phyloP scores from a whole-genome alignment of 1,140 invertebrate genomes.

The Diorhabda sublineata region DNA sequence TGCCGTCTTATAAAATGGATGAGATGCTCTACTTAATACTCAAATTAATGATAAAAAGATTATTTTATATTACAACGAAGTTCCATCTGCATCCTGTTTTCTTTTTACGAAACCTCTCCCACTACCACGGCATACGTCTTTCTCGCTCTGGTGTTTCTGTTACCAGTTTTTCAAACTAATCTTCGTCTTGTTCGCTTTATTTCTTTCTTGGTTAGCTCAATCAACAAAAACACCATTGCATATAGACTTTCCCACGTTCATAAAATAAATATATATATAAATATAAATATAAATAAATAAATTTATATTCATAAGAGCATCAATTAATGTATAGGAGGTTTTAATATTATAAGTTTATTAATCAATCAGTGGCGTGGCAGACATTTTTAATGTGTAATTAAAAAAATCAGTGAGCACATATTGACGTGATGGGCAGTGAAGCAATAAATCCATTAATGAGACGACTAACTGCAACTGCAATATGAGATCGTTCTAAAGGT shows the following conservation, averaged over 20 bases:
- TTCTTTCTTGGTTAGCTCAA: background rate
- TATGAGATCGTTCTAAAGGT: no score
- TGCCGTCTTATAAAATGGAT: background rate
- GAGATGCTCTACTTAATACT: background rate
- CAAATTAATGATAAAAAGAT: conserved; percentile 1
- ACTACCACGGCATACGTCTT: background rate
- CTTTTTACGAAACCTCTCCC: background rate
- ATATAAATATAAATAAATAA: background rate
- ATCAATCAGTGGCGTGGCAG: no score
- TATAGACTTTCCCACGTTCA: background rate
- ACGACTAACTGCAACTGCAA: no score
- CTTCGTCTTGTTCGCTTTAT: background rate
- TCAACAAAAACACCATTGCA: background rate
- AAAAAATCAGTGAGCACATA: no score
- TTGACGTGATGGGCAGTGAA: no score
- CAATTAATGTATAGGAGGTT: no score
- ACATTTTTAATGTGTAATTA: no score
- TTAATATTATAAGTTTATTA: no score
- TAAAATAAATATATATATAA: conserved; percentile 1
- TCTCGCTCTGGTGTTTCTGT: background rate
- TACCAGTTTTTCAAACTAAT: conserved; percentile 1
- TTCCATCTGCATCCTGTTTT: conserved; percentile 1
- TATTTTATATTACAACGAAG: background rate
- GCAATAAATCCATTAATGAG: no score
- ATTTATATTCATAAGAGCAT: no score